phyloP scores from a whole-genome alignment of 2,113 vertebrate species.

The Piliocolobus tephrosceles region DNA sequence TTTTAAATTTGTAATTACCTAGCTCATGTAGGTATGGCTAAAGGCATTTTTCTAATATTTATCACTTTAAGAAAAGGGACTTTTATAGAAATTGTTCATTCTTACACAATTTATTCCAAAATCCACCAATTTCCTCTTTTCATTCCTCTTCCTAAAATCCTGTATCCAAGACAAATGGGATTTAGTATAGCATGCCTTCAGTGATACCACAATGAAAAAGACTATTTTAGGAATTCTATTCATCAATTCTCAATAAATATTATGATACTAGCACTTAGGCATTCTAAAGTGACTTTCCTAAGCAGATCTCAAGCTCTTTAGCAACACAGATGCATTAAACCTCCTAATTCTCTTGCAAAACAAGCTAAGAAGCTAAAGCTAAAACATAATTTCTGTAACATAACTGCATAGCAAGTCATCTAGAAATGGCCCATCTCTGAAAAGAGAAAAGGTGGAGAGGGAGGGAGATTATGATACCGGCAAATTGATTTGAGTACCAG shows the following conservation, averaged over 20 bases:
- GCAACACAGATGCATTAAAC: constrained; percentile 52
- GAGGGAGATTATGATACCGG: neutral
- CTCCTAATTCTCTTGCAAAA: constrained; percentile 62
- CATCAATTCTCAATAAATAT: constrained; percentile 72
- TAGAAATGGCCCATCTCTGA: neutral
- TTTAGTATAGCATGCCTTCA: constrained; percentile 56
- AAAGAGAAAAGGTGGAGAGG: neutral
- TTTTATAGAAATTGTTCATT: constrained; percentile 50
- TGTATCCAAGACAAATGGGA: constrained; percentile 72
- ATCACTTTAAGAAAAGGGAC: constrained; percentile 48
- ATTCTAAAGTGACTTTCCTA: constrained; percentile 63
- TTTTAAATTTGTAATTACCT: constrained; percentile 16
- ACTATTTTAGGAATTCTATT: constrained; percentile 73
- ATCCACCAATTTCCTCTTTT: constrained; percentile 68
- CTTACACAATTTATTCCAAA: constrained; percentile 44
- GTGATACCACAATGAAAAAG: constrained; percentile 43
- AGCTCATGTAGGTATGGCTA: neutral
- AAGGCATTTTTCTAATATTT: constrained; percentile 37
- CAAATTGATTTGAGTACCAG: neutral
- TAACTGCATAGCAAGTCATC: neutral
- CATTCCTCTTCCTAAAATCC: constrained; percentile 69
- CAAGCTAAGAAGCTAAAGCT: constrained; percentile 48
- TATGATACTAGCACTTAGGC: constrained; percentile 63
- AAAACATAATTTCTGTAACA: neutral
- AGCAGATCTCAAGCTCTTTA: constrained; percentile 60